Conservation (phyloP, 2,797 vertebrate genomes). For the Melanotaenia parkinsoni region DNA sequence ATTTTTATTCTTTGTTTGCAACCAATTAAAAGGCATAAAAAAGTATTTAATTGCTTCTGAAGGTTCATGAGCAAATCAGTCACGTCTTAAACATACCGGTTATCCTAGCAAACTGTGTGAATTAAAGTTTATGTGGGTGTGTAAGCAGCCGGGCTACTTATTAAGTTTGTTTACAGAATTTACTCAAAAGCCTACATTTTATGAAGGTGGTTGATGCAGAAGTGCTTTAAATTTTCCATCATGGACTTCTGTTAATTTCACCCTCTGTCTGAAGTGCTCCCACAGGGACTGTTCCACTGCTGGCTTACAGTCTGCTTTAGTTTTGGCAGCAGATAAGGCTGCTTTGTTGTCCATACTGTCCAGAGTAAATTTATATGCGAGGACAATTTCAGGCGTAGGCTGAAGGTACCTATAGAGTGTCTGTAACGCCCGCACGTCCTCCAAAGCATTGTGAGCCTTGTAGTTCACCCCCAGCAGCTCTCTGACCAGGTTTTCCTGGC, state of each 20-base stretch:
- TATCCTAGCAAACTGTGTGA: background rate
- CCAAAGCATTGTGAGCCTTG: slow-evolving; percentile 80
- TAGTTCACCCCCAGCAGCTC: slow-evolving; percentile 76
- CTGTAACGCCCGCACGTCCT: slow-evolving; percentile 79
- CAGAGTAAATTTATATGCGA: slow-evolving; percentile 69
- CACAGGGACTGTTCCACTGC: slow-evolving; percentile 44
- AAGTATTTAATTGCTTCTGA: background rate
- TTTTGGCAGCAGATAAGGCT: slow-evolving; percentile 11
- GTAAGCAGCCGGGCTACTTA: background rate
- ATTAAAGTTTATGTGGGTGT: background rate
- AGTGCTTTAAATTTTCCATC: slow-evolving; percentile 1
- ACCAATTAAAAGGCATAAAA: background rate
- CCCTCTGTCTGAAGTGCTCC: slow-evolving; percentile 36
- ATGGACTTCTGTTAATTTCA: slow-evolving; percentile 11
- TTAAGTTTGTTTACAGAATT: background rate
- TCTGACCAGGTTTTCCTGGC: slow-evolving; percentile 79
- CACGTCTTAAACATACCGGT: background rate
- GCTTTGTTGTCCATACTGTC: slow-evolving; percentile 32
- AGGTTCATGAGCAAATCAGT: background rate
- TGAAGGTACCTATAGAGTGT: slow-evolving; percentile 67
- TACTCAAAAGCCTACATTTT: background rate
- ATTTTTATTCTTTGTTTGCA: background rate
- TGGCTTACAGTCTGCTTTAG: background rate
- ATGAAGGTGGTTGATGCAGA: background rate
- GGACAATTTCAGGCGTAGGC: slow-evolving; percentile 66